These are phyloP conservation scores for Anniella stebbinsi DNA, from an alignment of 2,797 vertebrate species.

Conservation along the genomic window DNA sequence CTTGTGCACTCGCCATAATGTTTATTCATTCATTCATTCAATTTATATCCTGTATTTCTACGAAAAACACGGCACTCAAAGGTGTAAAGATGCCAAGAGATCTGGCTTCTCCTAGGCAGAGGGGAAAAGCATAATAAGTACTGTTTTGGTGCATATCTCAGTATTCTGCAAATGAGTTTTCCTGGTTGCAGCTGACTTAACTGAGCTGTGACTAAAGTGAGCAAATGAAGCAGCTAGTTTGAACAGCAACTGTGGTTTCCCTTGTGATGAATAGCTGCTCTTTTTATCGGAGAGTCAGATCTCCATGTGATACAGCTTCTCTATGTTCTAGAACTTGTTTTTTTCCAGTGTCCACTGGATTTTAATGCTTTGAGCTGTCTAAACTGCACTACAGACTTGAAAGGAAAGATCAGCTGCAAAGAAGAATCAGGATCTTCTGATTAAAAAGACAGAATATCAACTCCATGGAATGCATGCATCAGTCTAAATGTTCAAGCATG, in stretches of 20 bases:
- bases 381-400: slow-evolving; percentile 6
- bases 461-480: not conserved
- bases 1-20: not conserved
- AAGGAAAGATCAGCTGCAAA: slow-evolving; percentile 7
- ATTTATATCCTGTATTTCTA: no score
- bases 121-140: not conserved
- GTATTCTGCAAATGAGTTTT: no score
- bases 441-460: not conserved
- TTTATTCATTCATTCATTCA: no score
- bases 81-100: not conserved
- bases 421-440: not conserved
- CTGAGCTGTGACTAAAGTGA: not conserved
- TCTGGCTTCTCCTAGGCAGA: no score
- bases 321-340: not conserved
- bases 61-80: no score
- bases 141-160: not conserved
- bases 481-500: not conserved
- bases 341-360: not conserved
- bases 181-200: slow-evolving; percentile 26
- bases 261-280: slow-evolving; percentile 1
- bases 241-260: not conserved
- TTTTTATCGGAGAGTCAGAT: slow-evolving; percentile 22
- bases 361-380: slow-evolving; percentile 33
- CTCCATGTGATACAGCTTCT: not conserved
- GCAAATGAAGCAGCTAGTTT: slow-evolving; percentile 20